These are phyloP conservation scores for Acronicta alni DNA, from an alignment of 2,888 invertebrate species.

Conservation along the genomic window DNA sequence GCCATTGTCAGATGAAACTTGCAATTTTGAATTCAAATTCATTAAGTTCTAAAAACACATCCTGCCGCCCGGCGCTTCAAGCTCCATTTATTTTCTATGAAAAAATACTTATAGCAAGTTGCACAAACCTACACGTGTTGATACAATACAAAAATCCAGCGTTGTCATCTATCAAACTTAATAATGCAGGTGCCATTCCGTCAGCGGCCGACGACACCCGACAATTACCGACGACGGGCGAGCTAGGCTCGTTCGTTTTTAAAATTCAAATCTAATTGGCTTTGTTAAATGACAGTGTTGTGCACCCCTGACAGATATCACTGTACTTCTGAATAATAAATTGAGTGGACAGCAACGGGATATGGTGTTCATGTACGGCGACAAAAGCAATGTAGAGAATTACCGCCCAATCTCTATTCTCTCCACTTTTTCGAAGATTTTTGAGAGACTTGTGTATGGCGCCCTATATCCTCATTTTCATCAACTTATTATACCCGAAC, in stretches of 20 bases:
- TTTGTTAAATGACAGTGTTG: slow-evolving; percentile 10
- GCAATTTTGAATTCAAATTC: slow-evolving; percentile 38
- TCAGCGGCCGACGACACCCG: slow-evolving; percentile 20
- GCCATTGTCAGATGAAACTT: slow-evolving; percentile 4
- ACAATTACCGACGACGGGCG: slow-evolving; percentile 26
- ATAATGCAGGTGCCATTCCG: slow-evolving; percentile 34
- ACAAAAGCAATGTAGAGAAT: no score
- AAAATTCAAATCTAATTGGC: slow-evolving; percentile 26
- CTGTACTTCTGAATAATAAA: slow-evolving; percentile 21
- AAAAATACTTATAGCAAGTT: slow-evolving; percentile 24
- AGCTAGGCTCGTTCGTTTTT: slow-evolving; percentile 14
- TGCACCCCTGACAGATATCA: slow-evolving; percentile 21
- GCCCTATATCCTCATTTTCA: no score
- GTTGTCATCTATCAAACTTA: slow-evolving; percentile 42
- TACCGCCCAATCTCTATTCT: no score
- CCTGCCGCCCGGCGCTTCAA: background rate
- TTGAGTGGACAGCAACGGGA: background rate
- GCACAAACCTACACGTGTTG: slow-evolving; percentile 8
- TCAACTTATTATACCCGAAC: no score
- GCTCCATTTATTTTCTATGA: slow-evolving; percentile 22
- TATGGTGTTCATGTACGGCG: slow-evolving; percentile 11
- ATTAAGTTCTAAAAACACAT: slow-evolving; percentile 29
- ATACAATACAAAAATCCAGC: slow-evolving; percentile 12
- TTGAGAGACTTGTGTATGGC: no score
- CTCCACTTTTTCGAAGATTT: no score